Percentiles rank a stretch among this genome's conserved stretches.
Evolutionary conservation across 1,140 invertebrate species (phyloP).

Genomic region (Drosophila arawakana): DNA sequence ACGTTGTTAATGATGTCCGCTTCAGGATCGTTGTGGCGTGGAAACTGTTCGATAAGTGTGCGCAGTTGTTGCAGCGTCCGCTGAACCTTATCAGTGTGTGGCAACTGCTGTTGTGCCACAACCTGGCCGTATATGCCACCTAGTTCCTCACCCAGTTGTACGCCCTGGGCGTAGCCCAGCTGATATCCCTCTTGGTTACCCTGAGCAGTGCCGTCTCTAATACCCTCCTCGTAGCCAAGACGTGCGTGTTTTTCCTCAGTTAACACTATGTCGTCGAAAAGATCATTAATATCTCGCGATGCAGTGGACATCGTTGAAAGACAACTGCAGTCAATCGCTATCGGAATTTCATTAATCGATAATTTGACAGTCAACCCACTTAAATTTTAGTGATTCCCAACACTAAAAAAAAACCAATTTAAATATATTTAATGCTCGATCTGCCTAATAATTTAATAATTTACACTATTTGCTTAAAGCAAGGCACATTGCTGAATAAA

Average conservation of each 20-base stretch:
- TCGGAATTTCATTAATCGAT: not conserved
- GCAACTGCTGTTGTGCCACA: conserved; percentile 72
- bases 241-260: conserved; percentile 86
- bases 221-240: conserved; percentile 87
- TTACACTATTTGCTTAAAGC: conserved; percentile 64
- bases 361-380: not conserved
- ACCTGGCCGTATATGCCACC: conserved; percentile 86
- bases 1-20: conserved; percentile 87
- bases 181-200: conserved; percentile 88
- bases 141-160: conserved; percentile 87
- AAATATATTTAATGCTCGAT: conserved; percentile 52
- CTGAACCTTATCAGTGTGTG: conserved; percentile 80
- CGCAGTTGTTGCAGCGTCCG: conserved; percentile 86
- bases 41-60: conserved; percentile 88
- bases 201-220: conserved; percentile 85
- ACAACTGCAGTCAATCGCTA: not conserved
- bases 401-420: conserved; percentile 33
- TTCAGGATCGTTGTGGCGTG: conserved; percentile 87
- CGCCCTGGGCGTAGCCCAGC: conserved; percentile 88
- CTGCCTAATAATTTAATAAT: conserved; percentile 44
- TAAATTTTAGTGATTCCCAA: conserved; percentile 10
- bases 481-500: conserved; percentile 64
- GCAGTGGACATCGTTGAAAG: conserved; percentile 43
- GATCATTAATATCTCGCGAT: conserved; percentile 87
- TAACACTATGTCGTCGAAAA: conserved; percentile 87